These are phyloP conservation scores for Anthoscopus minutus DNA, from an alignment of 2,113 vertebrate genomes.

Conservation along the genomic window DNA sequence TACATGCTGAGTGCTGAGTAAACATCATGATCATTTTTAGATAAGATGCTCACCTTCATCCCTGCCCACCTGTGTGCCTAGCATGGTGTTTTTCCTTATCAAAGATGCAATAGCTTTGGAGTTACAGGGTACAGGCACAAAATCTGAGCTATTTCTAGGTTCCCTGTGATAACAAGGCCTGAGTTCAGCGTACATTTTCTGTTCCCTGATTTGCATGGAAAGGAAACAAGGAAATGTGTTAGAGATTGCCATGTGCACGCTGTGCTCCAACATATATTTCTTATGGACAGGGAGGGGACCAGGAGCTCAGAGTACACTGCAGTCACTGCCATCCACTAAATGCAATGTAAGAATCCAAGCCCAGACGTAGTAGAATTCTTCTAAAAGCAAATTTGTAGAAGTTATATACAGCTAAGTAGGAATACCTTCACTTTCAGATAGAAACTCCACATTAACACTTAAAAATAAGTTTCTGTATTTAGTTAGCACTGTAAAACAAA, in stretches of 20 bases:
- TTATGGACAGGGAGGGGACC: too few species aligned
- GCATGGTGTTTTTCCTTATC: not conserved
- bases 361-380: not conserved
- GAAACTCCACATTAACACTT: not conserved
- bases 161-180: not conserved
- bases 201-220: not conserved
- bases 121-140: not conserved
- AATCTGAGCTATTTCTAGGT: not conserved
- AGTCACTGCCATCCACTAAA: not conserved
- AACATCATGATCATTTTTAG: not conserved
- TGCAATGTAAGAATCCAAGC: not conserved
- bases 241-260: not conserved
- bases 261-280: not conserved
- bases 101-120: not conserved
- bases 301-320: not conserved
- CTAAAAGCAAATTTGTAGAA: not conserved
- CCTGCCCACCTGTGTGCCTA: not conserved
- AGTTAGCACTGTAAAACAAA: not conserved
- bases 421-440: not conserved
- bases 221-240: not conserved
- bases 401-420: not conserved
- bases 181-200: not conserved
- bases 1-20: not conserved
- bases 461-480: not conserved
- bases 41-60: not conserved